Base-by-base conservation (phyloP, 2,113 vertebrate species). In the Excalfactoria chinensis region DNA sequence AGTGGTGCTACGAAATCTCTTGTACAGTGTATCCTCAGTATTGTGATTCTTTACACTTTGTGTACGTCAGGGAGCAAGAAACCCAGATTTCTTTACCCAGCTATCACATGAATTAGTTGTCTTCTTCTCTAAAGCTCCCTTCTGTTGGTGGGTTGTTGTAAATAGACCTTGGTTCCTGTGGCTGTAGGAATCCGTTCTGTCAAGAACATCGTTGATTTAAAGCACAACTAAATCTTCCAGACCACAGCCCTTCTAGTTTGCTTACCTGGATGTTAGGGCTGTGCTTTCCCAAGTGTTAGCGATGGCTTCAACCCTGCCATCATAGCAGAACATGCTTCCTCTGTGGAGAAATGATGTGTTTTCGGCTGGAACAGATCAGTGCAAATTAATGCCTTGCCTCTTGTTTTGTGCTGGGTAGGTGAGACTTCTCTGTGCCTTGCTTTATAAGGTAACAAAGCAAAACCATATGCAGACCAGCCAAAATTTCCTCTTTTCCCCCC, bases 31-130 rank as follows among this genome's bases (percentile, higher is more conserved):
- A 5, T 77, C 78, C 58, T 86, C 53, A 58, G 43, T 77, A n/a
- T 3, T 88, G 20, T 62, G 25, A 0, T 55, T 8, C 44, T 58
- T 84, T 35, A 22, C 75, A 53, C 35, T 88, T 55, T 48, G 37
- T 40, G 2, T 73, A 3, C 64, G 62, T 86, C 22, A 32, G 62
- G 48, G 43, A 92, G 48, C n/a, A 75, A 62, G 21, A 86, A 44
- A 70, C 18, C 0, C 35, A 49, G 19, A 44, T 84, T 93, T 90
- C 58, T 88, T 71, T 74, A 64, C 60, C 26, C n/a, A 35, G 32
- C 46, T 85, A 7, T 78, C 48, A 35, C 43, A 58, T 51, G 73
- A 95, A 51, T 80, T 60, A 90, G 25, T 34, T 68, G 88, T 88
- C 43, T 2, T 67, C 30, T 48, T 22, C 46, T 83, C 41, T 69